Conservation (phyloP, 2,113 vertebrate species). For the human region GRCh38 chr13:43763501-43764000, state of each 20-base stretch:
- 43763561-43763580: background rate
- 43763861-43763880: background rate
- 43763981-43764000: background rate
- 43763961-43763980: background rate
- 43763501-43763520: background rate
- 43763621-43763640: background rate
- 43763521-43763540: background rate
- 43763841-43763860: background rate
- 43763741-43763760: background rate
- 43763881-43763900: background rate
- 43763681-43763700: background rate
- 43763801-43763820: background rate
- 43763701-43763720: background rate
- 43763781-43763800: constrained; percentile 22
- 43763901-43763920: background rate
- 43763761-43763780: background rate
- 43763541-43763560: background rate
- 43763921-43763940: background rate
- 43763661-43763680: background rate
- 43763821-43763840: background rate
- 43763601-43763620: background rate
- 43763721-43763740: background rate
- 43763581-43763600: background rate
- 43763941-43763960: background rate
- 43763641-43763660: background rate